phyloP scores from a whole-genome alignment of 2,888 invertebrate species.

The Oscheius sp. region DNA sequence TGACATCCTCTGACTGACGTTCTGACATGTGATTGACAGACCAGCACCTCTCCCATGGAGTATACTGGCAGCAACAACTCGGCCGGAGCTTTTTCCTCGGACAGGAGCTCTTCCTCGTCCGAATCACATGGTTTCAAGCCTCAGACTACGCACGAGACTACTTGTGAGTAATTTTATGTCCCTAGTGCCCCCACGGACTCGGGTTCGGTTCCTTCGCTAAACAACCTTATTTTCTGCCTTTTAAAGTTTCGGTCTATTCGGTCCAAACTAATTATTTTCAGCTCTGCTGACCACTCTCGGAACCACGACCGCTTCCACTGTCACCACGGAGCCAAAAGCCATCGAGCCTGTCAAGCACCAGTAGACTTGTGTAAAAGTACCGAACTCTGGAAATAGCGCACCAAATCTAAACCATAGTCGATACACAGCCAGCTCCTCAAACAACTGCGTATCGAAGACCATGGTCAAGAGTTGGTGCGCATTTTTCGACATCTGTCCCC shows the following conservation, averaged over 20 bases:
- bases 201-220: no score
- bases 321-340: not conserved
- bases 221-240: not conserved
- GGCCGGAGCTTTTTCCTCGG: conserved; percentile 11
- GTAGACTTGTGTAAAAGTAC: not conserved
- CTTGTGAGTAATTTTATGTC: not conserved
- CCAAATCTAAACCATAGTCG: no score
- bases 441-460: no score
- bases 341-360: conserved; percentile 32
- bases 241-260: not conserved
- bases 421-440: no score
- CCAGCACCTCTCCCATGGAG: not conserved
- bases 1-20: not conserved
- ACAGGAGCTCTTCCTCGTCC: conserved; percentile 3
- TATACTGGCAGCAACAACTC: conserved; percentile 15
- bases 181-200: no score
- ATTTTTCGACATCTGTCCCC: not conserved
- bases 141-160: conserved; percentile 1
- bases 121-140: not conserved
- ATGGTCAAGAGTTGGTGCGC: no score
- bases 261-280: not conserved
- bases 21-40: not conserved
- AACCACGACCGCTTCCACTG: not conserved
- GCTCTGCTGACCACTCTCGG: conserved; percentile 10
- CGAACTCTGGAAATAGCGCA: no score